Evolutionary conservation across 1,140 invertebrate genomes (phyloP).

Genomic region (Steinernema feltiae): DNA sequence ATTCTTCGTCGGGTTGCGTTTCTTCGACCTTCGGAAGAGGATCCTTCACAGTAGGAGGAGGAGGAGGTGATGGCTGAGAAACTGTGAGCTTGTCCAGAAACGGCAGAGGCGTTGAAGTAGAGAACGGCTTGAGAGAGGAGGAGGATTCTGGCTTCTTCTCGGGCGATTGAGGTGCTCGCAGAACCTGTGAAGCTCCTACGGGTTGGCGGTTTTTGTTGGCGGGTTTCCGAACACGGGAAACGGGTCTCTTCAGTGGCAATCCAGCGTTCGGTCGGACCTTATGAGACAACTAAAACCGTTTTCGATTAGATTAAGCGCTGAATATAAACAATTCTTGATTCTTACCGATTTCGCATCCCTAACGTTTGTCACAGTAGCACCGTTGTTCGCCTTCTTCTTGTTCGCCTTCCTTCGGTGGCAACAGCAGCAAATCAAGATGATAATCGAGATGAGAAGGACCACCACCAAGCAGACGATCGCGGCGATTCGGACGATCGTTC

Average conservation of each 20-base stretch:
- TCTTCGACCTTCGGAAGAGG: neutral
- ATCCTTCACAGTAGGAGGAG: neutral
- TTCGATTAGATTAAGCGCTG: neutral
- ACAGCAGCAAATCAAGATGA: neutral
- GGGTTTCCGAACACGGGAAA: neutral
- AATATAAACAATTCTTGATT: neutral
- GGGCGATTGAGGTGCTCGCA: neutral
- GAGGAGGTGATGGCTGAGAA: neutral
- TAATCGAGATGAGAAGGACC: neutral
- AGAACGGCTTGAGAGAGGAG: no score
- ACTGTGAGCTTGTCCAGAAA: neutral
- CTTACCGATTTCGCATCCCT: neutral
- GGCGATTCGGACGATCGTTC: neutral
- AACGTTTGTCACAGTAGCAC: neutral
- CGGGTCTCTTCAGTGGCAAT: neutral
- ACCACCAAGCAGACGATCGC: neutral
- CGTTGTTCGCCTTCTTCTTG: neutral
- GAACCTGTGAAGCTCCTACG: neutral
- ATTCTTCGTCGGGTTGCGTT: neutral
- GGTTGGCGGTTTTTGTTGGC: neutral
- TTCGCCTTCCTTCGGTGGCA: conserved; percentile 39
- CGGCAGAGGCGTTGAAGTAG: neutral
- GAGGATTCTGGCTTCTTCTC: conserved; percentile 18
- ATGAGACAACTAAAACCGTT: neutral
- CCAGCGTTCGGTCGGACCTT: neutral